These are phyloP conservation scores for Himalopsyche kuldschensis DNA, from an alignment of 2,888 invertebrate species.

Conservation along the genomic window DNA sequence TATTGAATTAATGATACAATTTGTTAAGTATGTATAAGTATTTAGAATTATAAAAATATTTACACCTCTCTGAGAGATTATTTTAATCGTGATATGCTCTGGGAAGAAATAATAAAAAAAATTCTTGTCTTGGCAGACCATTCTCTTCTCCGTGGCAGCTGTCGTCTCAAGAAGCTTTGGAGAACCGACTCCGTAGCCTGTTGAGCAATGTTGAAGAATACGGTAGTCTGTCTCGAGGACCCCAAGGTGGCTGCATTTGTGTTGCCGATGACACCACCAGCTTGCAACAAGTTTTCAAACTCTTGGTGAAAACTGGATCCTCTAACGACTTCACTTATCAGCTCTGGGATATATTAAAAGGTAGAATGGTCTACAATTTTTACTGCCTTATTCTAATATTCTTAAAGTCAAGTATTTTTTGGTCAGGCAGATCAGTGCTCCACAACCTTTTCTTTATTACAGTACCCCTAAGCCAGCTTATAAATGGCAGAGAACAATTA, in stretches of 20 bases:
- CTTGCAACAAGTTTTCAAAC: constrained; percentile 48
- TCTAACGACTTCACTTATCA: constrained; percentile 58
- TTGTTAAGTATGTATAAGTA: too few relatives aligned
- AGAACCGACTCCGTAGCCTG: constrained; percentile 45
- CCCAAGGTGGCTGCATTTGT: constrained; percentile 52
- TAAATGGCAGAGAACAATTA: too few relatives aligned
- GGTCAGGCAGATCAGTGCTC: not conserved
- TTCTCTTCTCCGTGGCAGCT: constrained; percentile 15
- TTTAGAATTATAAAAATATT: too few relatives aligned
- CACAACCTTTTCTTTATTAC: not conserved
- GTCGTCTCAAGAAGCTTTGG: constrained; percentile 9
- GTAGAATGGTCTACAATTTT: constrained; percentile 41
- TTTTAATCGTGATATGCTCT: not conserved
- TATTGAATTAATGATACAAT: too few relatives aligned
- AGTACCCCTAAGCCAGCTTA: too few relatives aligned
- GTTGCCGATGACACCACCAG: constrained; percentile 51
- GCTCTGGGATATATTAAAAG: constrained; percentile 57
- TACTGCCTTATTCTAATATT: not conserved
- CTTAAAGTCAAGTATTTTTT: not conserved
- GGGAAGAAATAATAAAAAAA: not conserved
- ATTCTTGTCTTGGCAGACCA: constrained; percentile 15
- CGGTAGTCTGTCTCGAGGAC: constrained; percentile 53
- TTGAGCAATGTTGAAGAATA: constrained; percentile 55
- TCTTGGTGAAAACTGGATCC: constrained; percentile 48
- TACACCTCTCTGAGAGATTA: not conserved